These are phyloP conservation scores for Hyles euphorbiae DNA, from an alignment of 1,140 invertebrate species.

Conservation along the genomic window DNA sequence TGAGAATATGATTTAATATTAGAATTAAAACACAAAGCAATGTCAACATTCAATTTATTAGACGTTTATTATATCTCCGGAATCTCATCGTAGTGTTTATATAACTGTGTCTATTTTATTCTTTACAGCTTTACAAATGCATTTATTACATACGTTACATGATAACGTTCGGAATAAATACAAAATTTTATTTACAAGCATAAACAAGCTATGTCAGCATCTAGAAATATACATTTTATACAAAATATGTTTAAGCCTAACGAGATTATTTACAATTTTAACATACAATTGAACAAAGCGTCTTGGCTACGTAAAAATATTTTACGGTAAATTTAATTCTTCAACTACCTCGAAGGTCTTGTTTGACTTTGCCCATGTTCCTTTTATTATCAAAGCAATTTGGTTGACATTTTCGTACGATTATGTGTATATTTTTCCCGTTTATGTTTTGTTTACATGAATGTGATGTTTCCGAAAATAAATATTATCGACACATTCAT, in stretches of 20 bases:
- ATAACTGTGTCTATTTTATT: slow-evolving; percentile 3
- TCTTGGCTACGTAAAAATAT: background rate
- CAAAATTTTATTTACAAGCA: background rate
- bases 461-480: too few relatives aligned
- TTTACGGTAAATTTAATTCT: background rate
- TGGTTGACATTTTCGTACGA: too few relatives aligned
- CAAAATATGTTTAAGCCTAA: background rate
- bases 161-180: slow-evolving; percentile 1
- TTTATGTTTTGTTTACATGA: too few relatives aligned
- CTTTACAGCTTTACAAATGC: background rate
- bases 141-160: slow-evolving; percentile 4
- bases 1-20: background rate
- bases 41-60: slow-evolving; percentile 38
- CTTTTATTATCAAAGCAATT: too few relatives aligned
- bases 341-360: too few relatives aligned
- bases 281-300: slow-evolving; percentile 1
- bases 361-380: too few relatives aligned
- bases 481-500: too few relatives aligned
- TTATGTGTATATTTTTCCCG: too few relatives aligned
- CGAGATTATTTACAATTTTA: background rate
- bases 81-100: slow-evolving; percentile 22
- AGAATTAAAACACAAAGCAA: slow-evolving; percentile 1
- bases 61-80: slow-evolving; percentile 25
- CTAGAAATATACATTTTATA: background rate
- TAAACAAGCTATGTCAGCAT: too few relatives aligned